Percentiles rank a stretch among this genome's conserved stretches.
Conservation (phyloP, 2,888 invertebrate genomes). For the Priocnemis perturbator region DNA sequence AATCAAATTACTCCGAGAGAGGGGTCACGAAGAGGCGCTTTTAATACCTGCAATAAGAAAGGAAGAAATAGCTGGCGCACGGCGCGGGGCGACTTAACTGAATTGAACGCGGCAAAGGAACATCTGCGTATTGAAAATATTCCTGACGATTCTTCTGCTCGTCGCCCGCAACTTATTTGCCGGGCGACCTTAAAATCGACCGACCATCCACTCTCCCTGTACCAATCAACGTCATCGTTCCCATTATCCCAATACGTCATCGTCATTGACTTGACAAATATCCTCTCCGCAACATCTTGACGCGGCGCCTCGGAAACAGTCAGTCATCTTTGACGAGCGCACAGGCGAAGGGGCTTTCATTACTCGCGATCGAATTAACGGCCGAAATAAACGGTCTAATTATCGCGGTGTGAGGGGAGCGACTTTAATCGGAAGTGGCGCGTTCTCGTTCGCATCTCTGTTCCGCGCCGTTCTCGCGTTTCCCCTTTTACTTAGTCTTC, state of each 20-base stretch:
- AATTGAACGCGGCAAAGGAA: neutral
- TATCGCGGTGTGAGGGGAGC: slow-evolving; percentile 35
- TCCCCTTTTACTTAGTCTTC: slow-evolving; percentile 29
- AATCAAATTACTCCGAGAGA: neutral
- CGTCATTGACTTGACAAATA: too few relatives aligned
- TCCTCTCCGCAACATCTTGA: too few relatives aligned
- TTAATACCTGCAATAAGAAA: too few relatives aligned
- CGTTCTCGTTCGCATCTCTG: slow-evolving; percentile 40
- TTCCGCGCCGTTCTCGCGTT: slow-evolving; percentile 44
- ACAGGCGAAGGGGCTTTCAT: too few relatives aligned
- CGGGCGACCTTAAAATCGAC: too few relatives aligned
- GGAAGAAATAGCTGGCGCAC: too few relatives aligned
- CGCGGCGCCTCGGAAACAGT: too few relatives aligned
- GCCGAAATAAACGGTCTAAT: slow-evolving; percentile 29
- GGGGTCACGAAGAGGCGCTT: neutral
- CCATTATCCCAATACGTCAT: too few relatives aligned
- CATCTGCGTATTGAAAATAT: slow-evolving; percentile 39
- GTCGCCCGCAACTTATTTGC: slow-evolving; percentile 9
- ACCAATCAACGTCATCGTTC: too few relatives aligned
- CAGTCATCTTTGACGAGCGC: too few relatives aligned
- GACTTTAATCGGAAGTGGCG: slow-evolving; percentile 42
- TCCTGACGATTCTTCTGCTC: slow-evolving; percentile 22
- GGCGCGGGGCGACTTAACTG: too few relatives aligned
- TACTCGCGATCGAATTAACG: slow-evolving; percentile 34
- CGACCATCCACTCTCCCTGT: too few relatives aligned